Evolutionary conservation across 2,888 invertebrate species (phyloP).

Genomic region (Eustalomyia histrio): DNA sequence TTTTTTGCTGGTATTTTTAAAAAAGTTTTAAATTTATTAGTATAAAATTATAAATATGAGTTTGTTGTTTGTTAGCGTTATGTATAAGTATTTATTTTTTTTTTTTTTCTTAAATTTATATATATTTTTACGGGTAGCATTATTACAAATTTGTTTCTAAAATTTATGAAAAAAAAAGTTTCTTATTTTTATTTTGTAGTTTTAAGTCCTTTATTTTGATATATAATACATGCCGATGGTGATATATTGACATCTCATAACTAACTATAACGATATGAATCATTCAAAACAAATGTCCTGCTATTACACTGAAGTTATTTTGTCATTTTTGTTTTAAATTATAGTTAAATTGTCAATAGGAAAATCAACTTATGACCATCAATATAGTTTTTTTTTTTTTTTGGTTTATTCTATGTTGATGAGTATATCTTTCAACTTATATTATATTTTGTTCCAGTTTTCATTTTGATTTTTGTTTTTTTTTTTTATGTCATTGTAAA

Average conservation of each 20-base stretch:
- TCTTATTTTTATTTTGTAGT: constrained; percentile 7
- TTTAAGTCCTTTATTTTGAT: constrained; percentile 11
- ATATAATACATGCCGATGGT: background rate
- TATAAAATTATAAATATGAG: too few relatives aligned
- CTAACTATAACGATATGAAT: too few relatives aligned
- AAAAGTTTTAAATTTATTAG: too few relatives aligned
- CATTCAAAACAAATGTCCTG: too few relatives aligned
- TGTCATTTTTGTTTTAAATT: too few relatives aligned
- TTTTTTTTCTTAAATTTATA: background rate
- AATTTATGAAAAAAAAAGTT: constrained; percentile 57
- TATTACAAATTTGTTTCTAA: constrained; percentile 51
- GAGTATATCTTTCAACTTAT: constrained; percentile 42
- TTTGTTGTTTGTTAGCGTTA: background rate
- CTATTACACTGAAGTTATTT: too few relatives aligned
- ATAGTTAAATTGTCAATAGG: too few relatives aligned
- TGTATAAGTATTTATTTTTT: background rate
- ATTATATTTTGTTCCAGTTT: background rate
- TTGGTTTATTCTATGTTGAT: background rate
- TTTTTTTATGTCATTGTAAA: constrained; percentile 36
- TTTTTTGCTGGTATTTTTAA: too few relatives aligned
- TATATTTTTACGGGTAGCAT: constrained; percentile 22
- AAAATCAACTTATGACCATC: too few relatives aligned
- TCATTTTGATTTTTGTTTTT: background rate
- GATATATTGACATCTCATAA: too few relatives aligned
- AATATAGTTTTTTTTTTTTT: background rate